Base-by-base conservation (phyloP, 2,888 invertebrate species). In the Apodemia zela region DNA sequence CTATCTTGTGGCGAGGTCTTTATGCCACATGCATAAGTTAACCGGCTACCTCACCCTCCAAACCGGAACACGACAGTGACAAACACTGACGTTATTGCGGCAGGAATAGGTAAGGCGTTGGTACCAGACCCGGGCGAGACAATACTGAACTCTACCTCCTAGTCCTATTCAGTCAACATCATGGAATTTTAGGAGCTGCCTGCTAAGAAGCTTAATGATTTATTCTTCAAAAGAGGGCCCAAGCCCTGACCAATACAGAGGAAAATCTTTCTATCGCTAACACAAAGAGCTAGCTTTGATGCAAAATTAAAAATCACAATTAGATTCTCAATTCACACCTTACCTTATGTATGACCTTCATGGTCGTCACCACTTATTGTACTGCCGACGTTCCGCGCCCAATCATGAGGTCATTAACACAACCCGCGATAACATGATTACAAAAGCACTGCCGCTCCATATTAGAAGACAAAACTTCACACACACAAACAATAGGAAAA, bases 361-460 rank as follows among this genome's bases (percentile, higher is more conserved):
- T 66, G 66, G 64, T 70, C 69, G 67, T 67, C 60, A 63, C 66
- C 66, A 68, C 66, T 69, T 73, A 73, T 72, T 67, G 66, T 69
- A 69, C 69, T 64, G 59, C 63, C 65, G 61, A 65, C 68, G 72
- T 73, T 70, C 69, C 70, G 69, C 69, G 66, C 67, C 61, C 67
- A 72, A 71, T 71, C 68, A 69, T 69, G 72, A 73, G 71, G 69
- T 75, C 72, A 74, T 71, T 69, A 65, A 64, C 68, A 71, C 63
- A 51, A 66, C 64, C 47, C 59, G 59, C 60, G 61, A 64, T 61
- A 58, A 57, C 25, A 33, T 45, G 45, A 45, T 51, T 51, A 45
- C 29, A 51, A 51, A 25, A 33, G 15, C 54, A 58, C 45, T n/a
- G 45, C 33, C 42, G 59, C 59, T 47, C 59, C 18, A 47, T 35